Base-by-base conservation (phyloP, 2,797 vertebrate genomes). In the Spheniscus humboldti region DNA sequence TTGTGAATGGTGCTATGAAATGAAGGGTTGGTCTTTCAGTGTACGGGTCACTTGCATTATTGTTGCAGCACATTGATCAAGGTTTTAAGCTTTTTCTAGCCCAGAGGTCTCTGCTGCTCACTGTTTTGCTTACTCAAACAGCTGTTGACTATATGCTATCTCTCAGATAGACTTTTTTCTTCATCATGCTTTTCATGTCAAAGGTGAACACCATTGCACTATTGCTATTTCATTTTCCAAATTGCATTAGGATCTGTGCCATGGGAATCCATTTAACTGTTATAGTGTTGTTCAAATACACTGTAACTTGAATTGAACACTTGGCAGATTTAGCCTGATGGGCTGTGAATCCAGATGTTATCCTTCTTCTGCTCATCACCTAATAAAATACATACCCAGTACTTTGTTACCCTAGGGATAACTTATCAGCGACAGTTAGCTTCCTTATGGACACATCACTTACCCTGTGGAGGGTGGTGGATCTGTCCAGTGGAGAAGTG, bases 261-360 rank as follows among this genome's bases (percentile, higher is more conserved):
- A 11, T 69, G 81, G 89, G 53, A 95, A 83, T 92, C 53, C 41
- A 62, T 93, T 92, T 83, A 81, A 76, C 72, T 75, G 31, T 66
- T 90, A 55, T 0, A 10, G 19, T 50, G 55, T 47, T 93, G 60
- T 87, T 93, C 71, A 87, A 37, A 82, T 67, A 84, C 64, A 68
- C 27, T 66, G 35, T 72, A 83, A 66, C 33, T 78, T 75, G 78
- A 87, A 68, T 68, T 1, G 1, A 88, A 72, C 64, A 45, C 39
- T 91, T 91, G 90, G 64, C 60, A 93, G 84, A 56, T 86, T 92
- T 86, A 83, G 45, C 60, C 60, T 72, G 50, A 74, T 63, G 45
- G 83, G 66, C 86, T 91, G 84, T 75, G 86, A 93, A 94, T 83
- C 93, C 94, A 97, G 89, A 92, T 94, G 92, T 96, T 94, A 94